Evolutionary conservation across 2,888 invertebrate genomes (phyloP).

Genomic region (Pollenia labialis): DNA sequence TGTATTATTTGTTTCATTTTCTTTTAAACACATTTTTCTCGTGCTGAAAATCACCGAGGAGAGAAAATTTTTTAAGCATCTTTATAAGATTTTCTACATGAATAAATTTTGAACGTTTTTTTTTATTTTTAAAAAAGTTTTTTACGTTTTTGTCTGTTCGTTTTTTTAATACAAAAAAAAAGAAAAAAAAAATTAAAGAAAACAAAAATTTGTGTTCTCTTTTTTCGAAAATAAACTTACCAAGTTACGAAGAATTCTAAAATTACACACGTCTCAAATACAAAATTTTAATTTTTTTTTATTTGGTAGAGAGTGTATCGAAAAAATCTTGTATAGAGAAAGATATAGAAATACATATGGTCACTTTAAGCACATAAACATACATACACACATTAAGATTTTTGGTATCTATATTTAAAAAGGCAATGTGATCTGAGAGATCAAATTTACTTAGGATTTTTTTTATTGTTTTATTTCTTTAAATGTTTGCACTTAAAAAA

Average conservation of each 20-base stretch:
- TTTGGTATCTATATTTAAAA: not conserved
- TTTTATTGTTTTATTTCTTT: conserved; percentile 27
- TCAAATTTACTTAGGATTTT: conserved; percentile 62
- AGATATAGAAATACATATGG: conserved; percentile 33
- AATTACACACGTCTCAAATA: conserved; percentile 76
- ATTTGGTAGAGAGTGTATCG: conserved; percentile 44
- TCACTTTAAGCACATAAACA: conserved; percentile 2
- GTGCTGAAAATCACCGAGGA: conserved; percentile 18
- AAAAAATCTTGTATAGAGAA: conserved; percentile 50
- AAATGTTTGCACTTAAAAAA: conserved; percentile 18
- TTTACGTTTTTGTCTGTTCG: conserved; percentile 23
- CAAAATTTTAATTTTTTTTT: conserved; percentile 8
- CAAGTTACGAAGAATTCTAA: conserved; percentile 79
- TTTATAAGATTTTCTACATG: conserved; percentile 60
- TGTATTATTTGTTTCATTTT: not conserved
- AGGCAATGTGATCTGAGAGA: conserved; percentile 71
- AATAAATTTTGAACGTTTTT: conserved; percentile 58
- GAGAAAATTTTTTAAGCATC: conserved; percentile 41
- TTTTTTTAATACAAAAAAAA: conserved; percentile 20
- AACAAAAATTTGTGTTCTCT: conserved; percentile 41
- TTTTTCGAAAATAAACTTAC: conserved; percentile 77
- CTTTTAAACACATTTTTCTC: not conserved
- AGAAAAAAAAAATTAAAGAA: conserved; percentile 4
- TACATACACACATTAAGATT: not conserved
- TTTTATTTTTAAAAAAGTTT: conserved; percentile 23